Percentiles rank a stretch among this genome's conserved stretches.
phyloP scores from a whole-genome alignment of 2,797 vertebrate genomes.

The Antrozous pallidus region DNA sequence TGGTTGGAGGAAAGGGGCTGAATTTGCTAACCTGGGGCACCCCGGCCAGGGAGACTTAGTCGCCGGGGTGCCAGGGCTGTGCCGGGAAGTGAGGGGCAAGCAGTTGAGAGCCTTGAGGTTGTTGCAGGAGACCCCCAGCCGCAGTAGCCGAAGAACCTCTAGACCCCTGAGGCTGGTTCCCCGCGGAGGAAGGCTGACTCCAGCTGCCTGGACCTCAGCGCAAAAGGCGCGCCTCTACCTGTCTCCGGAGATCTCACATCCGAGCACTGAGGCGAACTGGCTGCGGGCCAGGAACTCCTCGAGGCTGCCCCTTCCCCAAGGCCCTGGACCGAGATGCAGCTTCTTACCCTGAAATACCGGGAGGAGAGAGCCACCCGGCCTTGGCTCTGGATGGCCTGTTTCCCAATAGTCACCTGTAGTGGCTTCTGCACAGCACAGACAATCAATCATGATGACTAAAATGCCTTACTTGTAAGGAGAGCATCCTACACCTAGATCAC shows the following conservation, averaged over 20 bases:
- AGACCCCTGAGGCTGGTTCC: background rate
- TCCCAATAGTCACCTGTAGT: background rate
- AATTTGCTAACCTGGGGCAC: background rate
- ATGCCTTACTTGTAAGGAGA: background rate
- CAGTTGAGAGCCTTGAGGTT: background rate
- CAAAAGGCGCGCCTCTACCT: background rate
- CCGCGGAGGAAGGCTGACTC: too few relatives aligned
- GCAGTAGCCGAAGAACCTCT: background rate
- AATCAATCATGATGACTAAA: background rate
- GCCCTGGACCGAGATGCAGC: background rate
- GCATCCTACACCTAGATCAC: background rate
- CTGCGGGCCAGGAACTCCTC: background rate
- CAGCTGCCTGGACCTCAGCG: background rate
- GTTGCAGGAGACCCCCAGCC: too few relatives aligned
- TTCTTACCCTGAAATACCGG: background rate
- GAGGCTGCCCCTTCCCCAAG: fast-evolving
- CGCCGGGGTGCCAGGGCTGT: background rate
- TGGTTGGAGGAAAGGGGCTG: background rate
- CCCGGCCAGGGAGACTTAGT: background rate
- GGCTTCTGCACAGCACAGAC: background rate
- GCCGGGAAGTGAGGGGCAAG: fast-evolving
- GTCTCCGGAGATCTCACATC: too few relatives aligned
- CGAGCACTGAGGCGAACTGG: fast-evolving
- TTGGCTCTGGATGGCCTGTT: background rate
- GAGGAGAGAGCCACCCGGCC: fast-evolving